Evolutionary conservation across 2,888 invertebrate species (phyloP).

Genomic region (Caenorhabditis sp.): DNA sequence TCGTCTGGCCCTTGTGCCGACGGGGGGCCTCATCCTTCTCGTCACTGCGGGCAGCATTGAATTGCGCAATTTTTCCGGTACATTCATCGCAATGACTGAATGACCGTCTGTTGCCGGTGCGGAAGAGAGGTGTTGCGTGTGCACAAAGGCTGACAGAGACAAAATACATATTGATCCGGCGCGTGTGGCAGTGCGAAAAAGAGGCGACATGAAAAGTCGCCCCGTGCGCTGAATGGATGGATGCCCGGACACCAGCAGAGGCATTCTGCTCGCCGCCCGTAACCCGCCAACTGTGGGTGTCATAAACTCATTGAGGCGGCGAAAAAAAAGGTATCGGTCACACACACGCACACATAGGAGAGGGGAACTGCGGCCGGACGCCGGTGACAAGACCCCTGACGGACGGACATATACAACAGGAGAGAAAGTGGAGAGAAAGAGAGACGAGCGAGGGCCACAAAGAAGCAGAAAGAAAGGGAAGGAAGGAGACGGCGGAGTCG

Average conservation of each 20-base stretch:
- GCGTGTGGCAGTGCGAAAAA: background rate
- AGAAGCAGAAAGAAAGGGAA: conserved; percentile 35
- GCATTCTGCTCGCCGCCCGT: background rate
- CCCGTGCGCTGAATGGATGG: background rate
- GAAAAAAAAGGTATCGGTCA: conserved; percentile 27
- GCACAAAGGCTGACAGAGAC: background rate
- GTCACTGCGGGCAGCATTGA: background rate
- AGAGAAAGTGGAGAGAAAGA: conserved; percentile 12
- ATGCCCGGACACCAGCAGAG: background rate
- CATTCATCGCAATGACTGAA: conserved; percentile 17
- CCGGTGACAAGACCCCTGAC: conserved; percentile 6
- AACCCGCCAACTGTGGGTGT: conserved; percentile 6
- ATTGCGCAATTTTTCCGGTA: conserved; percentile 40
- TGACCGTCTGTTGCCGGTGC: conserved; percentile 3
- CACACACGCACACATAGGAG: conserved; percentile 5
- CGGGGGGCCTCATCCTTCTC: conserved; percentile 1
- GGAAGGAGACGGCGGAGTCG: conserved; percentile 22
- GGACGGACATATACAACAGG: background rate
- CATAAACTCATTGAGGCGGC: conserved; percentile 39
- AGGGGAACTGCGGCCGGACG: conserved; percentile 9
- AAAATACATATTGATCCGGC: conserved; percentile 1
- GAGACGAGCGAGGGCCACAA: conserved; percentile 14
- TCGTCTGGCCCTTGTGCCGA: conserved; percentile 12
- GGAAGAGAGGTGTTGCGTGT: background rate
- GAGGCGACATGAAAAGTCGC: background rate